phyloP scores from a whole-genome alignment of 1,140 invertebrate genomes.

The Drosophila lacertosa region DNA sequence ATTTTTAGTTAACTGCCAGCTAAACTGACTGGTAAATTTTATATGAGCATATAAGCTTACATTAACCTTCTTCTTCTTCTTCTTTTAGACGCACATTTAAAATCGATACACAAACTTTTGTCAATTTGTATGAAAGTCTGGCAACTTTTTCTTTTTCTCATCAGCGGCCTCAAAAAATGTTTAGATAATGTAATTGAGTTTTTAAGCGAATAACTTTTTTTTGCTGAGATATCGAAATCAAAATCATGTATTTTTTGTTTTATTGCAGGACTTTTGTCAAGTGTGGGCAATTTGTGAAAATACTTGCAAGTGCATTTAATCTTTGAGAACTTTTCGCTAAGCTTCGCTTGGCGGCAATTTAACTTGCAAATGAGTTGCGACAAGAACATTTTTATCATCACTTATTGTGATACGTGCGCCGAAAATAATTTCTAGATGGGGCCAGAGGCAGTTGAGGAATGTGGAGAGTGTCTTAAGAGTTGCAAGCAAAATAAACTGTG shows the following conservation, averaged over 20 bases:
- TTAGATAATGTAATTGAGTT: not conserved
- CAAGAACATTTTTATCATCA: conserved; percentile 35
- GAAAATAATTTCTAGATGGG: conserved; percentile 33
- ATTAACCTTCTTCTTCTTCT: too few species aligned
- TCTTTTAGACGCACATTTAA: too few species aligned
- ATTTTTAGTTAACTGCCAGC: too few species aligned
- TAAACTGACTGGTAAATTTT: too few species aligned
- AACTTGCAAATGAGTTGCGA: conserved; percentile 50
- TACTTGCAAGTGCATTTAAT: conserved; percentile 20
- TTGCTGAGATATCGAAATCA: not conserved
- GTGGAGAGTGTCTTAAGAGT: not conserved
- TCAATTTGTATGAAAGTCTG: too few species aligned
- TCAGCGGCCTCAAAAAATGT: too few species aligned
- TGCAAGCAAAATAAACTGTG: conserved; percentile 14
- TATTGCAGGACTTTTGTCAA: not conserved
- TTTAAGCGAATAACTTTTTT: not conserved
- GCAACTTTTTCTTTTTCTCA: too few species aligned
- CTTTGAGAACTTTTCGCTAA: conserved; percentile 34
- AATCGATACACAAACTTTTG: too few species aligned
- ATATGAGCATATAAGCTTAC: too few species aligned
- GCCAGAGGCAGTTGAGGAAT: not conserved
- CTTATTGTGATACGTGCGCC: conserved; percentile 42
- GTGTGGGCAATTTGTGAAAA: conserved; percentile 5
- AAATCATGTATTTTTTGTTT: not conserved
- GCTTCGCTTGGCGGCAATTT: conserved; percentile 26